Conservation (phyloP, 2,888 invertebrate species). For the Oeneis ivallda region DNA sequence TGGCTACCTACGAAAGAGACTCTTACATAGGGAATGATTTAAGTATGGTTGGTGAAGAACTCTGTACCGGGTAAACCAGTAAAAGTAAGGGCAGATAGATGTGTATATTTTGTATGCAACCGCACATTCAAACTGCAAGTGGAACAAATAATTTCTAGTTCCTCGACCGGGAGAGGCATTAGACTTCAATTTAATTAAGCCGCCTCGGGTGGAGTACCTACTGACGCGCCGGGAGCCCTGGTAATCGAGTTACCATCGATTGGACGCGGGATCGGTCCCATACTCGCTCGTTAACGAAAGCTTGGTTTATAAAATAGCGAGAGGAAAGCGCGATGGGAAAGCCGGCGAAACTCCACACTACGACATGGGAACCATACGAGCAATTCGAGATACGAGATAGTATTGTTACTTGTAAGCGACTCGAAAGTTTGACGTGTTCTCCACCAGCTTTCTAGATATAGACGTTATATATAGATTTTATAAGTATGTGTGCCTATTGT, state of each 20-base stretch:
- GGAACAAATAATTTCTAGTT: background rate
- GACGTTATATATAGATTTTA: background rate
- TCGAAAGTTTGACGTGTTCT: constrained; percentile 25
- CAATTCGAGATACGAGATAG: constrained; percentile 26
- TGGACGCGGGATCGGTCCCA: constrained; percentile 52
- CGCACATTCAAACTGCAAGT: background rate
- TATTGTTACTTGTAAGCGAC: constrained; percentile 26
- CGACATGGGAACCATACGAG: constrained; percentile 36
- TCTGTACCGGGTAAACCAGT: too few species aligned
- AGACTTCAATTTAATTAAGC: background rate
- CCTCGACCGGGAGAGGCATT: background rate
- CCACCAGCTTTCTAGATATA: constrained; percentile 16
- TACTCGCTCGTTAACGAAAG: constrained; percentile 30
- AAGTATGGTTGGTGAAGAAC: too few species aligned
- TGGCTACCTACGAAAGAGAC: too few species aligned
- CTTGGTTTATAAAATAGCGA: constrained; percentile 12
- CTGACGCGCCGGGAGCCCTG: background rate
- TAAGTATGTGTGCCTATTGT: too few species aligned
- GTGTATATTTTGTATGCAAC: too few species aligned
- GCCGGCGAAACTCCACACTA: constrained; percentile 31
- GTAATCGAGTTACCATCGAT: constrained; percentile 66
- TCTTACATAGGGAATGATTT: too few species aligned
- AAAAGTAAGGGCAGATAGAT: too few species aligned
- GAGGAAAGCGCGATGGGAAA: constrained; percentile 38
- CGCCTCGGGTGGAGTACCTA: too few species aligned